A percentile compares a stretch with the other conserved stretches of the same genome.
These are phyloP conservation scores for Junonia oenone DNA, from an alignment of 2,888 invertebrate species.

Conservation along the genomic window DNA sequence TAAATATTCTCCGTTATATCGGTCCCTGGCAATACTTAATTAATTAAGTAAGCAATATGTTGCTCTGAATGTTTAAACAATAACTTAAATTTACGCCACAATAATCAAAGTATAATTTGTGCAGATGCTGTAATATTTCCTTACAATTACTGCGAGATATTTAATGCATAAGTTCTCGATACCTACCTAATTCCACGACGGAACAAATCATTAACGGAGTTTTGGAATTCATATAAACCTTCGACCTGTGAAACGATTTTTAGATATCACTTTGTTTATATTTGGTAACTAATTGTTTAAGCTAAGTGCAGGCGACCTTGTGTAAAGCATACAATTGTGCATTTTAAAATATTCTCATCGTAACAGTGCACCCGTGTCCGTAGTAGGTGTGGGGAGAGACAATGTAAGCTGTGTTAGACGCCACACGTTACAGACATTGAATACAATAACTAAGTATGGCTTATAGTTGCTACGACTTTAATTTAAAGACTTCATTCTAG, in stretches of 20 bases:
- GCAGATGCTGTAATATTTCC: not conserved
- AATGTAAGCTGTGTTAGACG: not conserved
- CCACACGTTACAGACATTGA: not conserved
- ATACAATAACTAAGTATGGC: not conserved
- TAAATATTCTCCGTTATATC: constrained; percentile 13
- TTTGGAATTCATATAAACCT: constrained; percentile 32
- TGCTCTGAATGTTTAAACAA: not conserved
- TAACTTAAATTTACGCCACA: not conserved
- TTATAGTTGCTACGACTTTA: not conserved
- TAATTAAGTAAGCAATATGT: not conserved
- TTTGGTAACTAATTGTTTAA: constrained; percentile 13
- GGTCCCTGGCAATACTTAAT: constrained; percentile 7
- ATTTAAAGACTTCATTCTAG: not conserved
- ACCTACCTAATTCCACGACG: not conserved
- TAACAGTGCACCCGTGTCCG: constrained; percentile 4
- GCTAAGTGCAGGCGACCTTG: constrained; percentile 12
- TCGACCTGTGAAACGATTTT: constrained; percentile 11
- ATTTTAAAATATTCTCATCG: constrained; percentile 1
- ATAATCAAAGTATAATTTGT: not conserved
- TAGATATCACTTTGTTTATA: constrained; percentile 16
- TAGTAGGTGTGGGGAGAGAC: constrained; percentile 1
- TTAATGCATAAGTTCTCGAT: not conserved
- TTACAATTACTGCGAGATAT: not conserved
- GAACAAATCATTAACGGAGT: constrained; percentile 13
- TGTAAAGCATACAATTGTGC: constrained; percentile 3